Conservation (phyloP, 2,797 vertebrate species). For the Semaprochilodus insignis region DNA sequence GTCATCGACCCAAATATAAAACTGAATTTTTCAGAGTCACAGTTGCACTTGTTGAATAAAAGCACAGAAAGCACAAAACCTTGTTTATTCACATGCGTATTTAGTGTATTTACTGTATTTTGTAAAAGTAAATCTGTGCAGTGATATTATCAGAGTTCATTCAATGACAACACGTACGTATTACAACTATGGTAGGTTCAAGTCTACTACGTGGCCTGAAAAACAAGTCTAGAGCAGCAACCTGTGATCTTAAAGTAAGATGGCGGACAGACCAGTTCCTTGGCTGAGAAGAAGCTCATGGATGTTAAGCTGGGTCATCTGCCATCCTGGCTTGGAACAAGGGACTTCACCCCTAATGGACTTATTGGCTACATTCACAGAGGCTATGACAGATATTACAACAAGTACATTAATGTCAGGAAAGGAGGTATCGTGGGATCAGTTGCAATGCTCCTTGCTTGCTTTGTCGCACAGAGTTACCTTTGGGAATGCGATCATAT, state of each 20-base stretch:
- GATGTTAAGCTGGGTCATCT: constrained; percentile 92
- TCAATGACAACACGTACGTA: no score
- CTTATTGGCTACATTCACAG: constrained; percentile 70
- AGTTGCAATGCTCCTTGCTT: constrained; percentile 85
- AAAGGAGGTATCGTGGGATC: constrained; percentile 88
- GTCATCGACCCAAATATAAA: no score
- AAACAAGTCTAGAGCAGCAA: constrained; percentile 58
- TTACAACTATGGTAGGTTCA: no score
- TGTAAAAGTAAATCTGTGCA: no score
- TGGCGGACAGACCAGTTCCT: constrained; percentile 83
- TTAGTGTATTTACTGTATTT: no score
- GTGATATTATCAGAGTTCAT: no score
- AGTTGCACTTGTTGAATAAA: no score
- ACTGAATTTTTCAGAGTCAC: no score
- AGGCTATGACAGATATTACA: constrained; percentile 85
- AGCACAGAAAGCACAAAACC: no score
- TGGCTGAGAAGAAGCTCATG: constrained; percentile 86
- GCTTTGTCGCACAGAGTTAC: constrained; percentile 89
- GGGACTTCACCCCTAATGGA: constrained; percentile 87
- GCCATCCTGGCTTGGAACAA: constrained; percentile 83
- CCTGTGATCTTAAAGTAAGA: constrained; percentile 70
- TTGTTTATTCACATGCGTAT: no score
- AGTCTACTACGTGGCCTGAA: no score
- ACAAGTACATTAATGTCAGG: constrained; percentile 93
- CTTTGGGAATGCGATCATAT: constrained; percentile 87